These are phyloP conservation scores for Ctenodactylus gundi DNA, from an alignment of 2,113 vertebrate genomes.

Conservation along the genomic window DNA sequence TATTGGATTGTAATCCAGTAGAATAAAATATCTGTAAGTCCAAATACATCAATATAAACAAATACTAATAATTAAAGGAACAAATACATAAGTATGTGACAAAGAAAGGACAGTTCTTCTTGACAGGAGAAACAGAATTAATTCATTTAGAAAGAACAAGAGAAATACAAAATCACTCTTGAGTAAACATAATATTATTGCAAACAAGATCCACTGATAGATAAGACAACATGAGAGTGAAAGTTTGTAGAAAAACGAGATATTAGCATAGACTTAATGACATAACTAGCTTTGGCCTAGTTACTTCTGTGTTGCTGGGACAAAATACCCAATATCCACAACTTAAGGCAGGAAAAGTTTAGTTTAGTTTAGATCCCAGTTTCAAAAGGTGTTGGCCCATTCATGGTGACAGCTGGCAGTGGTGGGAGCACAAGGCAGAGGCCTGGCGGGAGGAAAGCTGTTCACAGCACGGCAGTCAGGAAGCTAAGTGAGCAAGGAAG, in stretches of 20 bases:
- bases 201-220: background rate
- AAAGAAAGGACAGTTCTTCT: background rate
- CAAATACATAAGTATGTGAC: background rate
- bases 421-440: no score
- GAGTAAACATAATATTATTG: background rate
- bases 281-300: no score
- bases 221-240: background rate
- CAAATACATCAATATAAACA: background rate
- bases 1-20: background rate
- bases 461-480: no score
- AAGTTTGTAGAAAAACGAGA: background rate
- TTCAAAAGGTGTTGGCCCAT: no score
- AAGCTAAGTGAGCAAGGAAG: no score
- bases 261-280: background rate
- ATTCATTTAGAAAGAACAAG: background rate
- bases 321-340: no score
- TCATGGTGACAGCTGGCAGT: no score
- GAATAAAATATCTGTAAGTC: background rate
- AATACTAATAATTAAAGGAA: background rate
- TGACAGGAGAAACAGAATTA: background rate
- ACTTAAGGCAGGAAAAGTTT: no score
- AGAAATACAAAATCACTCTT: background rate
- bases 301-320: no score
- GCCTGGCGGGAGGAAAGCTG: no score
- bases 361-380: no score